Evolutionary conservation across 1,140 invertebrate species (phyloP).

Genomic region (Dermatophagoides farinae): DNA sequence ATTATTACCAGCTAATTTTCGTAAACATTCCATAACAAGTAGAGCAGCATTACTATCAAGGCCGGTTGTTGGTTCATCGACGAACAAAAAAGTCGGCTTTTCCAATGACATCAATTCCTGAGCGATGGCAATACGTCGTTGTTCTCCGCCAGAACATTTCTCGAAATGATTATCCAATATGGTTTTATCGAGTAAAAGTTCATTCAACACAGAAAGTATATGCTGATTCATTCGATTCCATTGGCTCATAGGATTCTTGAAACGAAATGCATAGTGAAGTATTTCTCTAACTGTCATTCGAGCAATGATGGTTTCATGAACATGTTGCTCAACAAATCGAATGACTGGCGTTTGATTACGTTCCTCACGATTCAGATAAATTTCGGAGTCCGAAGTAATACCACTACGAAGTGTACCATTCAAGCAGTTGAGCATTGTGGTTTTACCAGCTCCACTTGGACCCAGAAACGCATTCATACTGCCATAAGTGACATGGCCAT

Average conservation of each 20-base stretch:
- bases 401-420: not conserved
- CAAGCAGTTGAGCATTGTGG: conserved; percentile 16
- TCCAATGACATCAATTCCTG: conserved; percentile 49
- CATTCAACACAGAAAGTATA: not conserved
- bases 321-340: not conserved
- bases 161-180: not conserved
- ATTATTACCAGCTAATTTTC: not conserved
- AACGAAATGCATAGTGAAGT: not conserved
- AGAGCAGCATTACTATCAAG: conserved; percentile 38
- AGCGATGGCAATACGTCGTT: conserved; percentile 79
- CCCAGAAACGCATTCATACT: conserved; percentile 15
- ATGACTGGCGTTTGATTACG: too few species aligned
- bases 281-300: not conserved
- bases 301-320: not conserved
- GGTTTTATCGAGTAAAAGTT: not conserved
- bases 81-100: not conserved
- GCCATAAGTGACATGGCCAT: not conserved
- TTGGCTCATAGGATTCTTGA: not conserved
- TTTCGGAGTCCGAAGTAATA: not conserved
- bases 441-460: conserved; percentile 21
- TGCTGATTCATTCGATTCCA: not conserved
- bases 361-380: not conserved
- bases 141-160: conserved; percentile 47
- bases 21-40: not conserved
- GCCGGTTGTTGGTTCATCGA: conserved; percentile 29